Conservation (phyloP, 2,797 vertebrate genomes). For the Tolypeutes matacus region DNA sequence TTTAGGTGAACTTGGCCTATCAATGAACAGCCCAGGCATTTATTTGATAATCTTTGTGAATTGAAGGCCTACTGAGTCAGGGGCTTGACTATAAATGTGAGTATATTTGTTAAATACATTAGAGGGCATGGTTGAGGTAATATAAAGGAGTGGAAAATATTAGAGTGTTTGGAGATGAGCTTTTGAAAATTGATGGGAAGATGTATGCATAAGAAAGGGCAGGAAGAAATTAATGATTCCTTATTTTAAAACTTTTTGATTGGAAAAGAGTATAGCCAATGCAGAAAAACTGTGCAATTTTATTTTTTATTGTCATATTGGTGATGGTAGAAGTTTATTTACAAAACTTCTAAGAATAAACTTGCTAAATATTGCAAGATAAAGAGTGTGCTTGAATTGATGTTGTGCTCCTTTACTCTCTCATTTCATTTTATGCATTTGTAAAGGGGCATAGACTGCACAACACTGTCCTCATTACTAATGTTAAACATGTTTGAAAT, state of each 20-base stretch:
- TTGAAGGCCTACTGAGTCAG: neutral
- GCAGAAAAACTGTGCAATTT: neutral
- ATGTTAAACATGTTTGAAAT: neutral
- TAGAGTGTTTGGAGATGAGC: neutral
- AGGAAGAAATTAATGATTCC: neutral
- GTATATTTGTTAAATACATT: neutral
- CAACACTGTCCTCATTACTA: neutral
- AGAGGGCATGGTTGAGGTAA: neutral
- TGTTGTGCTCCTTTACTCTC: neutral
- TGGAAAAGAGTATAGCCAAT: neutral
- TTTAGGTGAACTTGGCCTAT: neutral
- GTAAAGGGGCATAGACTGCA: neutral
- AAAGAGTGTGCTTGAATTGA: neutral
- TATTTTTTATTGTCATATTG: neutral
- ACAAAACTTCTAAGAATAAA: conserved; percentile 48
- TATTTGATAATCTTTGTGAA: neutral
- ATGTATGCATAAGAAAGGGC: neutral
- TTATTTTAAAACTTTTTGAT: conserved; percentile 14
- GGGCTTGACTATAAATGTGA: neutral
- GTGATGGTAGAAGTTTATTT: conserved; percentile 34
- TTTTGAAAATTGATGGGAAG: neutral
- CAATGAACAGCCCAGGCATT: neutral
- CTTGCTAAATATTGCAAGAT: neutral
- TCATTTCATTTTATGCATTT: neutral
- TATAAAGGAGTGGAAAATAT: neutral